These are phyloP conservation scores for Cladorhizidae sp. DNA, from an alignment of 37 sponge, comb jelly and placozoan genomes.

Conservation along the genomic window DNA sequence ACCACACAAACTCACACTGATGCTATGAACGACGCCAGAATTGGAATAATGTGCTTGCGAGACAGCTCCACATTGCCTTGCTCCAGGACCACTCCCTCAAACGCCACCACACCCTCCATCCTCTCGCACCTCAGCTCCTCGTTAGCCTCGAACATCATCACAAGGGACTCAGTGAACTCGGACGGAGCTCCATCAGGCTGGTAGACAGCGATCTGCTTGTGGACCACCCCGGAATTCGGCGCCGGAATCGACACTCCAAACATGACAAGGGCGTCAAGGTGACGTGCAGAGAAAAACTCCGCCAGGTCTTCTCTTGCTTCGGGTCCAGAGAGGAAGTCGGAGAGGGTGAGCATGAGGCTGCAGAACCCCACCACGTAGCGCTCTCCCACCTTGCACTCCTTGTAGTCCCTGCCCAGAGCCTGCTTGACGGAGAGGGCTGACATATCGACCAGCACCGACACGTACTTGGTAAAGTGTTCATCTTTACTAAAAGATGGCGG, in stretches of 20 bases:
- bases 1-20: slow-evolving; percentile 27
- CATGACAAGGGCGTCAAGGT: slow-evolving; percentile 21
- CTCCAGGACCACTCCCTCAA: slow-evolving; percentile 42
- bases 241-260: slow-evolving; percentile 12
- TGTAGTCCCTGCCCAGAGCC: slow-evolving; percentile 70
- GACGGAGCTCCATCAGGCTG: slow-evolving; percentile 6
- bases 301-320: slow-evolving; percentile 2
- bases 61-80: slow-evolving; percentile 55
- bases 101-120: neutral
- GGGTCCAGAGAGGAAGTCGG: slow-evolving; percentile 19
- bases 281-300: slow-evolving; percentile 8
- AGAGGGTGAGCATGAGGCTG: slow-evolving; percentile 29
- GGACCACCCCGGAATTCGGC: neutral
- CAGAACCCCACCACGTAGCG: slow-evolving; percentile 38
- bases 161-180: slow-evolving; percentile 40
- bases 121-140: slow-evolving; percentile 23
- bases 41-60: slow-evolving; percentile 72
- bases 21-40: slow-evolving; percentile 29
- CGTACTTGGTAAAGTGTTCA: slow-evolving; percentile 41
- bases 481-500: neutral
- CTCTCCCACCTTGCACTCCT: slow-evolving; percentile 16
- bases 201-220: slow-evolving; percentile 41
- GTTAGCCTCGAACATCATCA: slow-evolving; percentile 30
- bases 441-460: slow-evolving; percentile 37
- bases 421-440: slow-evolving; percentile 19